Conservation (phyloP, 2,888 invertebrate species). For the Mystacides longicornis region DNA sequence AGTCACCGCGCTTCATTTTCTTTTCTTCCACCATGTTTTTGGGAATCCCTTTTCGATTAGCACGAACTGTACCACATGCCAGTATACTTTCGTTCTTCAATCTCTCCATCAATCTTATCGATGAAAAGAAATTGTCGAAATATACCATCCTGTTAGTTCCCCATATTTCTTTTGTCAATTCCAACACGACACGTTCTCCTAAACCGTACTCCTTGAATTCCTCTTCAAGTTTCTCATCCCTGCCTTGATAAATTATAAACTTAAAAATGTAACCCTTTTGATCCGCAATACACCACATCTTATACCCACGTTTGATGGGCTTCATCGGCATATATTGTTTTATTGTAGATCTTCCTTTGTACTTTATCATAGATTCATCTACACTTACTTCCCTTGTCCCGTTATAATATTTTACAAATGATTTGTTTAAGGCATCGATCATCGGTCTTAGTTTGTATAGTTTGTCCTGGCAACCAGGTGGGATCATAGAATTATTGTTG, state of each 20-base stretch:
- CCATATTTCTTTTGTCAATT: slow-evolving; percentile 23
- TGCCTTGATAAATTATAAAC: slow-evolving; percentile 28
- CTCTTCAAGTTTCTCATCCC: slow-evolving; percentile 24
- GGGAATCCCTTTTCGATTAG: too few relatives aligned
- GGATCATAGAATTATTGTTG: not conserved
- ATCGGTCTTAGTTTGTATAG: not conserved
- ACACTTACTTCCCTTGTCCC: not conserved
- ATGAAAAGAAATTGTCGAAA: too few relatives aligned
- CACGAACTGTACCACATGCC: too few relatives aligned
- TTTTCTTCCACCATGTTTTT: too few relatives aligned
- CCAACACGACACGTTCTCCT: slow-evolving; percentile 27
- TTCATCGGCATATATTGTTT: slow-evolving; percentile 28
- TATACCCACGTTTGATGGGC: slow-evolving; percentile 27
- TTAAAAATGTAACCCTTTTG: slow-evolving; percentile 23
- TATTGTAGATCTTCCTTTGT: not conserved
- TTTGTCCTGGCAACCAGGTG: too few relatives aligned
- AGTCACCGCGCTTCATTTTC: too few relatives aligned
- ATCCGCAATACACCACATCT: too few relatives aligned
- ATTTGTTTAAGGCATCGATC: not conserved
- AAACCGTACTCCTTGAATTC: slow-evolving; percentile 23
- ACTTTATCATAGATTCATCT: not conserved
- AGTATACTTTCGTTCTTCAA: not conserved
- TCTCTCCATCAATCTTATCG: not conserved
- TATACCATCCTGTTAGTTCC: too few relatives aligned
- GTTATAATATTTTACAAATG: too few relatives aligned